These are phyloP conservation scores for Lacanobia oleracea DNA, from an alignment of 2,888 invertebrate genomes.

Conservation along the genomic window DNA sequence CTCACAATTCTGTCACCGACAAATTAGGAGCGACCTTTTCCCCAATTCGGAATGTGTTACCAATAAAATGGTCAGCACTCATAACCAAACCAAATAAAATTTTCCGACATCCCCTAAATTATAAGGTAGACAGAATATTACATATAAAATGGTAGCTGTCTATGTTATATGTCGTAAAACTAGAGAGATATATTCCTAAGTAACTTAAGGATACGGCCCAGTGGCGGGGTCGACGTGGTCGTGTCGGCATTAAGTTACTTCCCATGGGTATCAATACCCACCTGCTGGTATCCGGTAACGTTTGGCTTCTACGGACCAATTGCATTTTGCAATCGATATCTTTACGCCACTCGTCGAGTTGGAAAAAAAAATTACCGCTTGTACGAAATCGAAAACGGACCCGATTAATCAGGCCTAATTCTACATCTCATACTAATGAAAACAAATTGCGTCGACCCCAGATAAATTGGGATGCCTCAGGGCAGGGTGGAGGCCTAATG, in stretches of 20 bases:
- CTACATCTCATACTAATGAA: conserved; percentile 20
- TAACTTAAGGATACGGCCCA: conserved; percentile 74
- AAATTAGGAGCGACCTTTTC: conserved; percentile 29
- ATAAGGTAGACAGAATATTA: conserved; percentile 17
- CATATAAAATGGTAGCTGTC: background rate
- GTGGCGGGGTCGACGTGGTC: conserved; percentile 75
- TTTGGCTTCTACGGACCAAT: conserved; percentile 66
- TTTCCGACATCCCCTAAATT: conserved; percentile 21
- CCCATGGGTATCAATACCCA: conserved; percentile 85
- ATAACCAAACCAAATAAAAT: conserved; percentile 13
- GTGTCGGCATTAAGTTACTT: conserved; percentile 77
- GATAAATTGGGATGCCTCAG: conserved; percentile 38
- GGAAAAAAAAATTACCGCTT: conserved; percentile 6
- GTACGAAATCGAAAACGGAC: conserved; percentile 3
- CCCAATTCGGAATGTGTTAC: conserved; percentile 15
- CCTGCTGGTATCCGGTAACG: conserved; percentile 78
- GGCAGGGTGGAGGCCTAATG: conserved; percentile 8
- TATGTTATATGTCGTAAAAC: background rate
- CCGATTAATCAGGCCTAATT: conserved; percentile 12
- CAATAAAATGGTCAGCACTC: conserved; percentile 16
- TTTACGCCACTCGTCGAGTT: conserved; percentile 3
- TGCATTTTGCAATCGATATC: conserved; percentile 59
- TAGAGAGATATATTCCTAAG: conserved; percentile 25
- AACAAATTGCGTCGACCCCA: conserved; percentile 10
- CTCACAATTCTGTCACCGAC: conserved; percentile 24